Conservation (phyloP, 2,888 invertebrate species). For the Nomada flava region DNA sequence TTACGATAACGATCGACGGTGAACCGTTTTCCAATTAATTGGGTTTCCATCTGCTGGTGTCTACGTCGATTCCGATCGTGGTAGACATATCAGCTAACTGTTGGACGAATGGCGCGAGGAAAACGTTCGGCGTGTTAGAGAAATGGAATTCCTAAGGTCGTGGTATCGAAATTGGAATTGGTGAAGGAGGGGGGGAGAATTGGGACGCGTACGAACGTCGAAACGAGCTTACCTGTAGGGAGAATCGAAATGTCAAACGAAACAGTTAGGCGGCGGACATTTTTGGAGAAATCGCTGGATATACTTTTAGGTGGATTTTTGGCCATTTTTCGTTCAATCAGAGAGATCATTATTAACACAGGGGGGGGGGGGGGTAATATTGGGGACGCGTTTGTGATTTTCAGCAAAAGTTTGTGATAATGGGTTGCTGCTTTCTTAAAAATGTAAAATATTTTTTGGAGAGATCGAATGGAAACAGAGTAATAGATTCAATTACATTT, state of each 20-base stretch:
- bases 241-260: constrained; percentile 1
- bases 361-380: too few species aligned
- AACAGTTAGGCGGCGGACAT: neutral
- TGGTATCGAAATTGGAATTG: neutral
- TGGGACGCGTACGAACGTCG: neutral
- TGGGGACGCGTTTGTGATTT: too few species aligned
- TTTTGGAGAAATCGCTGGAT: constrained; percentile 19
- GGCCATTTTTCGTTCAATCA: too few species aligned
- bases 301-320: neutral
- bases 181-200: neutral
- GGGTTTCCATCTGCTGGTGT: neutral
- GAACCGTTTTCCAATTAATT: neutral
- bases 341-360: too few species aligned
- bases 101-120: too few species aligned
- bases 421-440: too few species aligned
- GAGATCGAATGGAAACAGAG: too few species aligned
- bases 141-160: neutral
- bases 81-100: neutral
- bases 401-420: too few species aligned
- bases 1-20: neutral
- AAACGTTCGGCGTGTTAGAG: neutral
- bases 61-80: neutral
- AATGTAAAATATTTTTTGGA: too few species aligned
- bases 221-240: neutral
- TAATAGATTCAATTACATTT: too few species aligned